These are phyloP conservation scores for Heteromyza rotundicornis DNA, from an alignment of 2,888 invertebrate species.

Conservation along the genomic window DNA sequence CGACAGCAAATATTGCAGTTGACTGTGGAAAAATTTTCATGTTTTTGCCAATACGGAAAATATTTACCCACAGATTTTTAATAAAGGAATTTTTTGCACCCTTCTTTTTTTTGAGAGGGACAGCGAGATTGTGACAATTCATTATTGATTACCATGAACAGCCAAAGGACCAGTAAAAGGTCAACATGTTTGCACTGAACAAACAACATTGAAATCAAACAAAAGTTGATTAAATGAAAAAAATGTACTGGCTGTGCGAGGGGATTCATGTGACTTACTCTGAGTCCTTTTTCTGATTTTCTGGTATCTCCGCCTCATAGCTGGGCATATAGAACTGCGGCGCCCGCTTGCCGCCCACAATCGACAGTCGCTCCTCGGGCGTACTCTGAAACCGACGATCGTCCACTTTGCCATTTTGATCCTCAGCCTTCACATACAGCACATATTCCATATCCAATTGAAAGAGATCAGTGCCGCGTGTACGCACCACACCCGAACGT, in stretches of 20 bases:
- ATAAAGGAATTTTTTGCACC: too few relatives aligned
- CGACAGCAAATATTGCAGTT: too few relatives aligned
- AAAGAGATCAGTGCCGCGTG: conserved; percentile 88
- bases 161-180: too few relatives aligned
- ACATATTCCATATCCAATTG: conserved; percentile 97
- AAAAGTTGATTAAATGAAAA: conserved; percentile 17
- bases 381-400: conserved; percentile 89
- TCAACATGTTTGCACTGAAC: too few relatives aligned
- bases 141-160: too few relatives aligned
- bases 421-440: conserved; percentile 93
- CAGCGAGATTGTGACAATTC: too few relatives aligned
- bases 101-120: too few relatives aligned
- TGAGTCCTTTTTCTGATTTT: conserved; percentile 95
- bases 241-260: conserved; percentile 12
- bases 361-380: conserved; percentile 88
- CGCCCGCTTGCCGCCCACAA: conserved; percentile 95
- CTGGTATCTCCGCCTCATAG: conserved; percentile 94
- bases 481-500: conserved; percentile 89
- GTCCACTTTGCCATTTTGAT: conserved; percentile 91
- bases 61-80: too few relatives aligned
- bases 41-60: too few relatives aligned
- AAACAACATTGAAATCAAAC: too few relatives aligned
- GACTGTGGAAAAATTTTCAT: too few relatives aligned
- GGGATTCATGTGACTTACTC: conserved; percentile 73
- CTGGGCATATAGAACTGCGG: conserved; percentile 97